Evolutionary conservation across 2,888 invertebrate genomes (phyloP).

Genomic region (Andrena marginata): DNA sequence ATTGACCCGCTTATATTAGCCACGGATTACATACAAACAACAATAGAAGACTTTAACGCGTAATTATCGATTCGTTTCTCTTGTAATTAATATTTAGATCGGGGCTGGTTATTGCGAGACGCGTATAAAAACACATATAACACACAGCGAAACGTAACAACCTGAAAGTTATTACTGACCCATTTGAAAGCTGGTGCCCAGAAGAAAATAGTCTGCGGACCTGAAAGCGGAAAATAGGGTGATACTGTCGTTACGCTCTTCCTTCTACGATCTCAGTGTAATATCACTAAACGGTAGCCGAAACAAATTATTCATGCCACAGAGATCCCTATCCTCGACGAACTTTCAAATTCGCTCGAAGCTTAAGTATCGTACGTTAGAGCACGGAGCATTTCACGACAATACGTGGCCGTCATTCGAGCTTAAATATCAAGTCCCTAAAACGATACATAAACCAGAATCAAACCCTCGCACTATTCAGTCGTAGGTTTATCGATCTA

Average conservation of each 20-base stretch:
- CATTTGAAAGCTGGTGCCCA: conserved; percentile 99
- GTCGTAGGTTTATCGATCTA: neutral
- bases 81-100: neutral
- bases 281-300: neutral
- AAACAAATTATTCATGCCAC: neutral
- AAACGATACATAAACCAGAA: neutral
- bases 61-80: neutral
- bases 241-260: conserved; percentile 36
- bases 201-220: conserved; percentile 99
- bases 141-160: conserved; percentile 15
- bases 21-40: neutral
- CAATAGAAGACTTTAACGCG: neutral
- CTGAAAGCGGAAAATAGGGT: conserved; percentile 85
- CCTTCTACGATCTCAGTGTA: neutral
- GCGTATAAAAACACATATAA: conserved; percentile 3
- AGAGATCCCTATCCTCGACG: neutral
- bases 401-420: neutral
- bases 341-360: neutral
- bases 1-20: conserved; percentile 13
- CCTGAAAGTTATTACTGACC: conserved; percentile 88
- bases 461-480: neutral
- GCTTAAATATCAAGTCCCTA: conserved; percentile 10
- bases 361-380: neutral
- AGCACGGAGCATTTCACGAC: neutral
- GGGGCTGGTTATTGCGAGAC: neutral